Conservation (phyloP, 2,113 vertebrate genomes). For the Felis chaus region DNA sequence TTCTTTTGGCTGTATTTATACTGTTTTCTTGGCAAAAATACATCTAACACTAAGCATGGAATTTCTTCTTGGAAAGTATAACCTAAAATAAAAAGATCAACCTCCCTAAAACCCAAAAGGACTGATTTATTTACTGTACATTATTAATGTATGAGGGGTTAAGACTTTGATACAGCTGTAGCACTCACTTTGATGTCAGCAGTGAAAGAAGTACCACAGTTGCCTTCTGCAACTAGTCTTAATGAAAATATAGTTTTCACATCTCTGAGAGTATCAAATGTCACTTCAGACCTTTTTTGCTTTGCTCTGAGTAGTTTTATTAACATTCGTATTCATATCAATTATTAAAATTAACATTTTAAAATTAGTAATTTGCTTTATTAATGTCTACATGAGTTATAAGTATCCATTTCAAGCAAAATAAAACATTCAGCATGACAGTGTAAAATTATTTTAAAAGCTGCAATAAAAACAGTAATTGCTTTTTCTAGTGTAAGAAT, state of each 20-base stretch:
- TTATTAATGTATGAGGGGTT: slow-evolving; percentile 86
- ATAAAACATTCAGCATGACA: neutral
- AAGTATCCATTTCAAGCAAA: slow-evolving; percentile 9
- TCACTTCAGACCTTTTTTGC: slow-evolving; percentile 33
- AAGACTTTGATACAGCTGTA: slow-evolving; percentile 85
- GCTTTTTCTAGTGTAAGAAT: neutral
- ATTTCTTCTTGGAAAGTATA: slow-evolving; percentile 69
- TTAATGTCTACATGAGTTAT: neutral
- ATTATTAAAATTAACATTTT: slow-evolving; percentile 4
- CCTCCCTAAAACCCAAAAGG: slow-evolving; percentile 77
- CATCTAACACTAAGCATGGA: slow-evolving; percentile 59
- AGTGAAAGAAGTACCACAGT: slow-evolving; percentile 35
- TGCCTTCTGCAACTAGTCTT: slow-evolving; percentile 35
- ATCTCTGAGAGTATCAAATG: neutral
- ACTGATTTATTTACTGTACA: slow-evolving; percentile 85
- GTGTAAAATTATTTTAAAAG: slow-evolving; percentile 32
- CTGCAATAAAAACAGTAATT: neutral
- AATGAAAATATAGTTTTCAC: slow-evolving; percentile 64
- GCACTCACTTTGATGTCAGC: slow-evolving; percentile 81
- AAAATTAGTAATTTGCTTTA: slow-evolving; percentile 1
- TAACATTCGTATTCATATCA: neutral
- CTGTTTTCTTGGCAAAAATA: slow-evolving; percentile 61
- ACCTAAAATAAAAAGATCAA: slow-evolving; percentile 74
- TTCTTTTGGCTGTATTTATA: slow-evolving; percentile 7
- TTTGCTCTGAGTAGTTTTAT: neutral